These are phyloP conservation scores for Siderastrea siderea DNA, from an alignment of 92 coral and sea anemone genomes.

Conservation along the genomic window DNA sequence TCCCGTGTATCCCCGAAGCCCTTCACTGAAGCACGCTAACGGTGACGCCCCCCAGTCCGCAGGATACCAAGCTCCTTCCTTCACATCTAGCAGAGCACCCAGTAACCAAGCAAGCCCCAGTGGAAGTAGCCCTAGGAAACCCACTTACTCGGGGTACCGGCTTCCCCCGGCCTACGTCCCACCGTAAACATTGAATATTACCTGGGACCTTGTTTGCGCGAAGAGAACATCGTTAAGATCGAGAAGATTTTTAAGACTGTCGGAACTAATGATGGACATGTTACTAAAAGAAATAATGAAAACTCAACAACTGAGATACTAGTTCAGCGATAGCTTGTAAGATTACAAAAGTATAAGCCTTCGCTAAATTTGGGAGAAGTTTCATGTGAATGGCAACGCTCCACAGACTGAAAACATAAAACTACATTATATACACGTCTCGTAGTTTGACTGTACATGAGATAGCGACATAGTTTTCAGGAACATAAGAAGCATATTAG, in stretches of 20 bases:
- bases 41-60: slow-evolving; percentile 77
- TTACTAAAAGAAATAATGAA: neutral
- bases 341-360: neutral
- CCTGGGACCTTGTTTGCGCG: neutral
- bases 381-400: neutral
- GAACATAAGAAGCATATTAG: too few species aligned
- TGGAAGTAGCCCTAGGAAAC: slow-evolving; percentile 72
- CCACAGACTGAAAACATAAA: too few species aligned
- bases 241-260: neutral
- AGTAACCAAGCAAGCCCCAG: slow-evolving; percentile 63
- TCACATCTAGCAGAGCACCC: slow-evolving; percentile 70
- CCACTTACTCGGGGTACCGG: slow-evolving; percentile 92
- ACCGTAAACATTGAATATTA: slow-evolving; percentile 52
- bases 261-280: neutral
- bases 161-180: slow-evolving; percentile 99
- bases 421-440: too few species aligned
- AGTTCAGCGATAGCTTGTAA: neutral
- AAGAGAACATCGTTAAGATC: neutral
- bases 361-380: neutral
- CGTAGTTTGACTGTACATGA: too few species aligned
- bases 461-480: too few species aligned
- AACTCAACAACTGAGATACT: neutral
- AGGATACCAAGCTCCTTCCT: slow-evolving; percentile 88
- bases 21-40: slow-evolving; percentile 59
- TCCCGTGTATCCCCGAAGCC: slow-evolving; percentile 91